Conservation (phyloP, 2,113 vertebrate genomes). For the Hippocampus comes region DNA sequence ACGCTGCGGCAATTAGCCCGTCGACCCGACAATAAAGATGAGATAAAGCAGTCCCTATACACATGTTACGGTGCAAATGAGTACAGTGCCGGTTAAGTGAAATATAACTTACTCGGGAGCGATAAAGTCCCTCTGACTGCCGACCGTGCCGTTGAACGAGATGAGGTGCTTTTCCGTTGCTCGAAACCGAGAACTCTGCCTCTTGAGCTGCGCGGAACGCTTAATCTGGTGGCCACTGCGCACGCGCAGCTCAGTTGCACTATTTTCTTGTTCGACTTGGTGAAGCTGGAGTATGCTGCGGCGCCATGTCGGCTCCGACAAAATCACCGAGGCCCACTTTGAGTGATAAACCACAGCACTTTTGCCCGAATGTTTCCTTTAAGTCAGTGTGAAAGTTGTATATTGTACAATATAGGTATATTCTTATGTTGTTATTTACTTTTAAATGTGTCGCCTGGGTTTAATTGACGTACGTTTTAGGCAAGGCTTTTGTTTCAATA, state of each 20-base stretch:
- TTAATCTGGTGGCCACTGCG: slow-evolving; percentile 32
- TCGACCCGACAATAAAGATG: background rate
- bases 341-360: slow-evolving; percentile 1
- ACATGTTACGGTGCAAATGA: background rate
- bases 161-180: slow-evolving; percentile 50
- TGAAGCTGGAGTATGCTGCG: slow-evolving; percentile 18
- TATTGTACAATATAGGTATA: background rate
- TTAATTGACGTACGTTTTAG: background rate
- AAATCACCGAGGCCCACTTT: background rate
- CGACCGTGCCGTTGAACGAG: slow-evolving; percentile 33
- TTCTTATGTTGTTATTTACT: no score
- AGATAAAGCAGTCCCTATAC: background rate
- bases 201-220: slow-evolving; percentile 36
- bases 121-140: slow-evolving; percentile 9
- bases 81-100: background rate
- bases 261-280: background rate
- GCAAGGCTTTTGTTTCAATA: background rate
- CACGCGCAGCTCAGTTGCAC: slow-evolving; percentile 20
- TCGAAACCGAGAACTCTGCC: slow-evolving; percentile 28
- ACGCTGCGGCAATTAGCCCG: background rate
- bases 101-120: slow-evolving; percentile 41
- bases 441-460: background rate
- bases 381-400: background rate
- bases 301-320: slow-evolving; percentile 22
- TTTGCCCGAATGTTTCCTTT: no score